Percentiles rank a stretch among this genome's conserved stretches.
These are phyloP conservation scores for Hybos culiciformis DNA, from an alignment of 2,888 invertebrate species.

Conservation along the genomic window DNA sequence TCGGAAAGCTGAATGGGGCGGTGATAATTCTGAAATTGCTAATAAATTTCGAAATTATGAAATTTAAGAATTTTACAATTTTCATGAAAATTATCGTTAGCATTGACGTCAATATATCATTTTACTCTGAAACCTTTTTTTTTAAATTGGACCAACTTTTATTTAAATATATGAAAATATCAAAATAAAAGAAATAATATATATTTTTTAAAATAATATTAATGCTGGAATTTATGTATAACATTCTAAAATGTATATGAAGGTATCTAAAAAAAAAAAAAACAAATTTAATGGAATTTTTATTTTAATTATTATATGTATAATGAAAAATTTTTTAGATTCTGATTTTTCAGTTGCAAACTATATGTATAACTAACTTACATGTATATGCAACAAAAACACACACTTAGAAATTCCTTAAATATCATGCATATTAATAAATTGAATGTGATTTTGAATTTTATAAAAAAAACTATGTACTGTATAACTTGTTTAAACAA, in stretches of 20 bases:
- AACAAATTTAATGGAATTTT: constrained; percentile 6
- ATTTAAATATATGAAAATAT: not conserved
- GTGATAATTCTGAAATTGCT: constrained; percentile 67
- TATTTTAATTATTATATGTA: constrained; percentile 4
- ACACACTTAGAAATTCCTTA: no score
- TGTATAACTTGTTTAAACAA: no score
- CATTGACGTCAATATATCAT: no score
- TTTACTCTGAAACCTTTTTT: no score
- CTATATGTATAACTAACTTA: no score
- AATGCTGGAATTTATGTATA: constrained; percentile 16
- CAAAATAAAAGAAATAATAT: constrained; percentile 4
- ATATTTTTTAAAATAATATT: constrained; percentile 11
- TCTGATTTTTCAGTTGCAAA: no score
- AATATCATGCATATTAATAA: no score
- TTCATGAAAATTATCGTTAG: no score
- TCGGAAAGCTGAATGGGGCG: constrained; percentile 49
- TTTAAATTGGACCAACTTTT: constrained; percentile 11
- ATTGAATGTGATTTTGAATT: no score
- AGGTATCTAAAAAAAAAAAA: constrained; percentile 5
- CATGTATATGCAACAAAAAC: no score
- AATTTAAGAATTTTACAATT: constrained; percentile 46
- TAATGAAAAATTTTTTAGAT: no score
- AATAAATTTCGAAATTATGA: constrained; percentile 85
- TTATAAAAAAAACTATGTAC: no score
- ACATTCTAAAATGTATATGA: constrained; percentile 1